Conservation (phyloP, 2,797 vertebrate genomes). For the Intellagama lesueurii region DNA sequence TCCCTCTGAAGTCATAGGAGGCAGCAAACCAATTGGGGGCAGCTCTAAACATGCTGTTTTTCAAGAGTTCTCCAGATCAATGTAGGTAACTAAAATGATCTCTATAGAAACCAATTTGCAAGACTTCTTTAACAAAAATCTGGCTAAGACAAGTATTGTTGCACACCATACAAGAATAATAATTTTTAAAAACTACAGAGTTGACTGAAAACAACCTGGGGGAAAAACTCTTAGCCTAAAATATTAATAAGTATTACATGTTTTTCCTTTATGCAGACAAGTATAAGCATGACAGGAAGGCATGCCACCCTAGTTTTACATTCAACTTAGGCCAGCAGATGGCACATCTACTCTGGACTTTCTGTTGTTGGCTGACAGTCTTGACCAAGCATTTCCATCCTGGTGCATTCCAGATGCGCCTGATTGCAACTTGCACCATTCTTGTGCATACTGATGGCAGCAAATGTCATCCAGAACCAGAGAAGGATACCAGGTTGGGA, state of each 20-base stretch:
- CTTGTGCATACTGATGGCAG: neutral
- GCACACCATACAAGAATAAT: neutral
- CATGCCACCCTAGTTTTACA: neutral
- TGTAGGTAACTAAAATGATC: neutral
- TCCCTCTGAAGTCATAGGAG: too few relatives aligned
- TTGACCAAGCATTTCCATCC: neutral
- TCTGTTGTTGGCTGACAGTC: neutral
- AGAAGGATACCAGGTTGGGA: neutral
- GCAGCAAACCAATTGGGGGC: neutral
- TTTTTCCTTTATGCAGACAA: neutral
- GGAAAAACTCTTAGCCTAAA: neutral
- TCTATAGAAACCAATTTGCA: neutral
- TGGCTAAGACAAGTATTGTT: neutral
- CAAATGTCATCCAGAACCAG: neutral
- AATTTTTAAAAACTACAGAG: neutral
- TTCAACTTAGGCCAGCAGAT: neutral
- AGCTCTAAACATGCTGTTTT: neutral
- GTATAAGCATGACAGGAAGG: neutral
- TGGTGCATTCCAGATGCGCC: neutral
- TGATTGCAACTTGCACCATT: neutral
- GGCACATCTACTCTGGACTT: neutral
- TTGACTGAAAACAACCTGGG: neutral
- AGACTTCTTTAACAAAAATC: neutral
- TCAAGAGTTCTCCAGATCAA: neutral
- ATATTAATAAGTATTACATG: neutral